Conservation (phyloP, 92 coral and sea anemone genomes). For the Porites lobata region DNA sequence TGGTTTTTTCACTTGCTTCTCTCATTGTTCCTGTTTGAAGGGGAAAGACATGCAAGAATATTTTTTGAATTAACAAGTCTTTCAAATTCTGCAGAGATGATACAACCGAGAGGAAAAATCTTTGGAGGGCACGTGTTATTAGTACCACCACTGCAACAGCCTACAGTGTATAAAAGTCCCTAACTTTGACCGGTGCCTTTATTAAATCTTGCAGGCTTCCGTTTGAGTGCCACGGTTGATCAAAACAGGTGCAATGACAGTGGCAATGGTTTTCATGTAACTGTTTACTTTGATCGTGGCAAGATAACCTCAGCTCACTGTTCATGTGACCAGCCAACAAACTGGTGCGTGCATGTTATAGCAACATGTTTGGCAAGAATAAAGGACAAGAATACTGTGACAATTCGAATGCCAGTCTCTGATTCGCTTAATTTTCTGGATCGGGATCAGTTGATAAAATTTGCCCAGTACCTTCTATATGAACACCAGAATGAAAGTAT, state of each 20-base stretch:
- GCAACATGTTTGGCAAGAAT: constrained; percentile 86
- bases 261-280: constrained; percentile 59
- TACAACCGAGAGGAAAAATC: too few relatives aligned
- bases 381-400: constrained; percentile 40
- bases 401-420: constrained; percentile 82
- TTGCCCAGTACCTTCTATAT: constrained; percentile 87
- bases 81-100: too few relatives aligned
- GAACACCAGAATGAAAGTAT: constrained; percentile 86
- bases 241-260: constrained; percentile 22
- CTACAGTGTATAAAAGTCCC: too few relatives aligned
- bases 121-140: too few relatives aligned
- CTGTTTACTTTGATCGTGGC: constrained; percentile 94
- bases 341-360: constrained; percentile 94
- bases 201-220: constrained; percentile 73
- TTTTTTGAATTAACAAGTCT: too few relatives aligned
- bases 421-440: constrained; percentile 84
- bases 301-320: constrained; percentile 94
- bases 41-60: too few relatives aligned
- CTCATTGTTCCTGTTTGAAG: too few relatives aligned
- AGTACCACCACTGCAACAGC: too few relatives aligned
- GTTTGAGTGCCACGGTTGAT: constrained; percentile 89
- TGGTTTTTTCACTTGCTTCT: too few relatives aligned
- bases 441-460: constrained; percentile 90
- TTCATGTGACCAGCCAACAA: constrained; percentile 74
- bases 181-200: background rate